Conservation (phyloP, 2,797 vertebrate genomes). For the Helicolenus hilgendorfi region DNA sequence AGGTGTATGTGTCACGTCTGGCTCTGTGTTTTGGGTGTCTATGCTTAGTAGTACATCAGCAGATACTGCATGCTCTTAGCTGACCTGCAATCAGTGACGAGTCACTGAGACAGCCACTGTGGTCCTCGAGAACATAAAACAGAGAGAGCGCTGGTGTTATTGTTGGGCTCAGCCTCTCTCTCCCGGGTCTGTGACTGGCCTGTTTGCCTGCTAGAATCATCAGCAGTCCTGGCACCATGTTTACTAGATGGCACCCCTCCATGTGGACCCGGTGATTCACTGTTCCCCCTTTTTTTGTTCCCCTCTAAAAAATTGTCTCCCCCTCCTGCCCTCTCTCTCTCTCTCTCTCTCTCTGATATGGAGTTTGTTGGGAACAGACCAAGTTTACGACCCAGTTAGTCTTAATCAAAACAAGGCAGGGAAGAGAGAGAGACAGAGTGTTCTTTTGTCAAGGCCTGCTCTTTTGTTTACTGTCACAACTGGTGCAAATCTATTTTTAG, state of each 20-base stretch:
- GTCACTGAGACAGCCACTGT: conserved; percentile 33
- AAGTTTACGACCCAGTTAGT: conserved; percentile 83
- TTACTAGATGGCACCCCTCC: conserved; percentile 78
- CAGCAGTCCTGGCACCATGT: conserved; percentile 73
- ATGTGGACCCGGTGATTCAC: conserved; percentile 74
- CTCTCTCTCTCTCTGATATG: conserved; percentile 61
- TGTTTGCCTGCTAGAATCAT: conserved; percentile 74
- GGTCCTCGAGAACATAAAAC: conserved; percentile 54
- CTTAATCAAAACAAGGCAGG: conserved; percentile 84
- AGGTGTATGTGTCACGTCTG: conserved; percentile 9
- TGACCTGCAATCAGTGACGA: conserved; percentile 41
- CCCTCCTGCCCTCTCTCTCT: conserved; percentile 27
- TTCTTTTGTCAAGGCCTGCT: conserved; percentile 59
- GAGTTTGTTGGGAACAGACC: conserved; percentile 75
- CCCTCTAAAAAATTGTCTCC: conserved; percentile 48
- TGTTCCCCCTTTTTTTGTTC: conserved; percentile 11
- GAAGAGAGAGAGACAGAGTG: conserved; percentile 64
- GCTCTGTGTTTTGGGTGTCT: conserved; percentile 8
- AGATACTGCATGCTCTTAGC: not conserved
- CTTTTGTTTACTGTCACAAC: conserved; percentile 71
- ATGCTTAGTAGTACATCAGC: conserved; percentile 3
- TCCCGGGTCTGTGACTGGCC: conserved; percentile 39
- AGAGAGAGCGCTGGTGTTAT: conserved; percentile 39
- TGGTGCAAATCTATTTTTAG: conserved; percentile 66
- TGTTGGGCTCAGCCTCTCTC: conserved; percentile 55